Evolutionary conservation across 2,888 invertebrate species (phyloP).

Genomic region (Drosophila lutescens): DNA sequence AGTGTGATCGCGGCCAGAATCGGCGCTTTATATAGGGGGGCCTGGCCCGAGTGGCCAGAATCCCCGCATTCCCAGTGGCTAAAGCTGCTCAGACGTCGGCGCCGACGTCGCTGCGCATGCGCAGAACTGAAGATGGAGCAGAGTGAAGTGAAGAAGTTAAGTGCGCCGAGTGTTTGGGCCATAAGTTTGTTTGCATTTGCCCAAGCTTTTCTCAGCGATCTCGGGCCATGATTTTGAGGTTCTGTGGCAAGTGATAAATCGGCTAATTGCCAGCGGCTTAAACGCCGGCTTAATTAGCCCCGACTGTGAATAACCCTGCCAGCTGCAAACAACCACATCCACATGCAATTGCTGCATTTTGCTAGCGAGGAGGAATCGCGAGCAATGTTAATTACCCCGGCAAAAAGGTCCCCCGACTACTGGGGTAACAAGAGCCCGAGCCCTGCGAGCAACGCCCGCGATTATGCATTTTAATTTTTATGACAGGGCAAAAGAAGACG

Average conservation of each 20-base stretch:
- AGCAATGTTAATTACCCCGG: constrained; percentile 55
- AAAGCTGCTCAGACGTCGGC: constrained; percentile 16
- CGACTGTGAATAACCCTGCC: constrained; percentile 48
- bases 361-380: constrained; percentile 17
- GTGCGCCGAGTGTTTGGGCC: constrained; percentile 26
- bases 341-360: constrained; percentile 52
- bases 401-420: neutral
- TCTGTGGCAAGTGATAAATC: constrained; percentile 58
- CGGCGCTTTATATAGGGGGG: constrained; percentile 67
- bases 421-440: constrained; percentile 31
- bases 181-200: constrained; percentile 52
- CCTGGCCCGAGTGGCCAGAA: constrained; percentile 42
- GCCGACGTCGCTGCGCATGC: constrained; percentile 49
- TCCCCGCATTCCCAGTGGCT: constrained; percentile 56
- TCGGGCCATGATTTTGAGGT: constrained; percentile 24
- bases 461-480: constrained; percentile 56
- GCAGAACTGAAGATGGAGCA: constrained; percentile 22
- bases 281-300: constrained; percentile 52
- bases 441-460: constrained; percentile 48
- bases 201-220: constrained; percentile 41
- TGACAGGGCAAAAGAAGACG: constrained; percentile 43
- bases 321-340: constrained; percentile 42
- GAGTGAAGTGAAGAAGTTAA: constrained; percentile 7
- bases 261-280: constrained; percentile 53
- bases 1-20: constrained; percentile 54